A percentile compares a stretch with the other conserved stretches of the same genome.
Evolutionary conservation across 92 coral and sea anemone genomes (phyloP).

Genomic region (Porites rus): DNA sequence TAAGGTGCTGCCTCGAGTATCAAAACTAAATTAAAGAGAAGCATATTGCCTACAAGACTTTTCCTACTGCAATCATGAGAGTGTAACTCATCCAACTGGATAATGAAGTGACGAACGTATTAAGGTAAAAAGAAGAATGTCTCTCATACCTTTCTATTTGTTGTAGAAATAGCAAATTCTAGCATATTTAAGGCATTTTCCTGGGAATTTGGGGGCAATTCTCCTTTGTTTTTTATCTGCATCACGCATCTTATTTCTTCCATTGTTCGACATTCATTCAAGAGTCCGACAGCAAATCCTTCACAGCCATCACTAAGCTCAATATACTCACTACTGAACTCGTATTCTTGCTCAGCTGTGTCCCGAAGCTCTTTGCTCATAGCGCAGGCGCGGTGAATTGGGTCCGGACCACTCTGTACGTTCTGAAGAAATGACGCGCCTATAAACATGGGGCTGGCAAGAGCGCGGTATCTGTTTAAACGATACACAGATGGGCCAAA

Average conservation of each 20-base stretch:
- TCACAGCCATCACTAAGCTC: conserved; percentile 80
- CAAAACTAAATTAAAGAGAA: too few relatives aligned
- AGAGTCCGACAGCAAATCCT: conserved; percentile 76
- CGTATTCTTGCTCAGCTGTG: conserved; percentile 73
- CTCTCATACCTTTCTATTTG: conserved; percentile 65
- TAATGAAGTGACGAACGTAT: not conserved
- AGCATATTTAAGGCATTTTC: conserved; percentile 61
- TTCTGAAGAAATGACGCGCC: conserved; percentile 55
- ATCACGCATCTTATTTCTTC: conserved; percentile 75
- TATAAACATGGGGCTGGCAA: conserved; percentile 75
- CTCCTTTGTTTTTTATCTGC: conserved; percentile 40
- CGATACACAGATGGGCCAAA: conserved; percentile 72
- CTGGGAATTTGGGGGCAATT: not conserved
- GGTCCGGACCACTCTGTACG: conserved; percentile 47
- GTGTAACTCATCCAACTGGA: not conserved
- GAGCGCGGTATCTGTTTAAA: conserved; percentile 68
- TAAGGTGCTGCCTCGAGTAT: too few relatives aligned
- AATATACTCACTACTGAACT: conserved; percentile 81
- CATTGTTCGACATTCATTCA: conserved; percentile 88
- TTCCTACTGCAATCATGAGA: too few relatives aligned
- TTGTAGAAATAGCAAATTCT: conserved; percentile 78
- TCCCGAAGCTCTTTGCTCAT: conserved; percentile 68
- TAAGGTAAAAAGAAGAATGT: not conserved
- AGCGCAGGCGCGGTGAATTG: conserved; percentile 76
- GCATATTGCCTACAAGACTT: too few relatives aligned